These are phyloP conservation scores for Coenonympha arcania DNA, from an alignment of 2,888 invertebrate species.

Conservation along the genomic window DNA sequence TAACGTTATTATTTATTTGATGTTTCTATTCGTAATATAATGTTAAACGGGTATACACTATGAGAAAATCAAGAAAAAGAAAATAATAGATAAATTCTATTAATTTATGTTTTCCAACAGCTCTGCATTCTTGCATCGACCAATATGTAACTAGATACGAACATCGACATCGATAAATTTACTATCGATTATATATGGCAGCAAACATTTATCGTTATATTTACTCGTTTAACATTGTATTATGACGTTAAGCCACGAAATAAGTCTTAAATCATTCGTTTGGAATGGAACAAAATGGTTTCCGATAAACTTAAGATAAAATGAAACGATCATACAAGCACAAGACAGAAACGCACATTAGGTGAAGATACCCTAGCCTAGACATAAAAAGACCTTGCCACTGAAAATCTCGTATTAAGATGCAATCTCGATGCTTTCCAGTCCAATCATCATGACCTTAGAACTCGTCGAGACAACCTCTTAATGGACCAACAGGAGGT, in stretches of 20 bases:
- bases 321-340: constrained; percentile 42
- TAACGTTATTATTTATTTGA: neutral
- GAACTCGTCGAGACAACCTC: constrained; percentile 41
- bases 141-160: no score
- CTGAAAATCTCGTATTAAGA: constrained; percentile 37
- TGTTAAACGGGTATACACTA: no score
- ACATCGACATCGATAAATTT: no score
- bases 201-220: no score
- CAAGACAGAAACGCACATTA: constrained; percentile 54
- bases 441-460: neutral
- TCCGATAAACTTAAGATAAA: neutral
- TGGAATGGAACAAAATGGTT: neutral
- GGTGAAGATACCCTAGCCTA: constrained; percentile 53
- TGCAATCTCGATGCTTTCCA: neutral
- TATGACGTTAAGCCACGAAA: no score
- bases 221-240: no score
- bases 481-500: constrained; percentile 46
- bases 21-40: neutral
- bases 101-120: no score
- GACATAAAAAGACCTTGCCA: constrained; percentile 45
- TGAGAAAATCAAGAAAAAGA: no score
- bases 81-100: no score
- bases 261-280: no score
- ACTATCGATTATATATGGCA: no score
- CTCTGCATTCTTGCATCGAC: no score